phyloP scores from a whole-genome alignment of 1,140 invertebrate species.

The Coenobita brevimanus region DNA sequence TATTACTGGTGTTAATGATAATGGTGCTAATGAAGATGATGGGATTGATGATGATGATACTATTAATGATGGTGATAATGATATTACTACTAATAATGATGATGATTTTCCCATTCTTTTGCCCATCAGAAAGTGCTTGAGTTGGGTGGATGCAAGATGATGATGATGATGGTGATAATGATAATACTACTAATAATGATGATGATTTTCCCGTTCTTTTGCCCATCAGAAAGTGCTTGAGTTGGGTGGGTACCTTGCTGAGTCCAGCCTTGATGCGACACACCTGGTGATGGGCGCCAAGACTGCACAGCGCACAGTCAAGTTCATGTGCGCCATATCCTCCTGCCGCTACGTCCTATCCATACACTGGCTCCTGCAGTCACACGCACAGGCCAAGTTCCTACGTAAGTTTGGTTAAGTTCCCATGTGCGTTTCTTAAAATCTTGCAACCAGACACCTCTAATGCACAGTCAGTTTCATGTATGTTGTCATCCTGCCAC shows the following conservation, averaged over 20 bases:
- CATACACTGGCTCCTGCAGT: constrained; percentile 87
- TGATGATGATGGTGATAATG: too few relatives aligned
- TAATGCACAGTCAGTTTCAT: too few relatives aligned
- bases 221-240: constrained; percentile 79
- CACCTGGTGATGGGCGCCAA: constrained; percentile 86
- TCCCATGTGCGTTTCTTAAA: too few relatives aligned
- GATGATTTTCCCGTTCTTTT: too few relatives aligned
- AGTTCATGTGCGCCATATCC: constrained; percentile 87
- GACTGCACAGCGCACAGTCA: constrained; percentile 81
- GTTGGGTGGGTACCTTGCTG: constrained; percentile 85
- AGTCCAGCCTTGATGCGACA: constrained; percentile 82
- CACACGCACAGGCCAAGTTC: constrained; percentile 54
- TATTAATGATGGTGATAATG: too few relatives aligned
- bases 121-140: constrained; percentile 79
- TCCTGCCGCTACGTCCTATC: constrained; percentile 85
- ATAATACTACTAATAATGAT: too few relatives aligned
- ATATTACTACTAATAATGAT: too few relatives aligned
- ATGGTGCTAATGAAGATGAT: too few relatives aligned
- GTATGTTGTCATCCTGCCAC: too few relatives aligned
- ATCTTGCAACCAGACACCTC: too few relatives aligned
- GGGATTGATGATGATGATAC: not conserved
- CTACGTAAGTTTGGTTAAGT: constrained; percentile 67
- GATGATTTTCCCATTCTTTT: too few relatives aligned
- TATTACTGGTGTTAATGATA: too few relatives aligned
- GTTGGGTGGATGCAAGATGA: not conserved